phyloP scores from a whole-genome alignment of 2,113 vertebrate species.

The Perognathus longimembris region DNA sequence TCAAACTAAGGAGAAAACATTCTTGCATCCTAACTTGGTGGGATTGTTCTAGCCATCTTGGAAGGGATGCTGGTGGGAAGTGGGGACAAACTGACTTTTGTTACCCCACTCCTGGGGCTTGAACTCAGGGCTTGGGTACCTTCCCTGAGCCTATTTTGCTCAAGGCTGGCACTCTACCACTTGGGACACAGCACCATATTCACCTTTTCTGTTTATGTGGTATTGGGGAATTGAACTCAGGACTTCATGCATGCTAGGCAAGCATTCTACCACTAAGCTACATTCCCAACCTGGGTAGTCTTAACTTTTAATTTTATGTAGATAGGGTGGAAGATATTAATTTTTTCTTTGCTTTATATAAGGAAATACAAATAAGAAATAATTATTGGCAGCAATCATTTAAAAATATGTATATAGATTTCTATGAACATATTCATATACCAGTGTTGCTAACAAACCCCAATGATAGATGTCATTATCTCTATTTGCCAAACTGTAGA shows the following conservation, averaged over 20 bases:
- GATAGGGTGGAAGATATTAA: background rate
- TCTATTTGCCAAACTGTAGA: background rate
- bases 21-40: background rate
- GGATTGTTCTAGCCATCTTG: background rate
- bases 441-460: background rate
- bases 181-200: too few relatives aligned
- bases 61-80: background rate
- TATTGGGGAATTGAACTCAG: too few relatives aligned
- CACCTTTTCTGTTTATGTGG: too few relatives aligned
- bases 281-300: too few relatives aligned
- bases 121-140: too few relatives aligned
- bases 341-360: background rate
- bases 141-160: too few relatives aligned
- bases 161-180: too few relatives aligned
- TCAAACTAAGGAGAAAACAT: background rate
- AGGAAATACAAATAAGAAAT: background rate
- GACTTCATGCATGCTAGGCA: too few relatives aligned
- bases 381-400: background rate
- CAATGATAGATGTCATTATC: background rate
- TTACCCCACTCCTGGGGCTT: too few relatives aligned
- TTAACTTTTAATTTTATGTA: background rate
- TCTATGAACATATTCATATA: too few relatives aligned
- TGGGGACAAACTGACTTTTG: too few relatives aligned
- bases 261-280: too few relatives aligned
- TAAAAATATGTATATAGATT: background rate